Percentiles rank a stretch among this genome's conserved stretches.
Conservation (phyloP, 2,888 invertebrate species). For the Selenia dentaria region DNA sequence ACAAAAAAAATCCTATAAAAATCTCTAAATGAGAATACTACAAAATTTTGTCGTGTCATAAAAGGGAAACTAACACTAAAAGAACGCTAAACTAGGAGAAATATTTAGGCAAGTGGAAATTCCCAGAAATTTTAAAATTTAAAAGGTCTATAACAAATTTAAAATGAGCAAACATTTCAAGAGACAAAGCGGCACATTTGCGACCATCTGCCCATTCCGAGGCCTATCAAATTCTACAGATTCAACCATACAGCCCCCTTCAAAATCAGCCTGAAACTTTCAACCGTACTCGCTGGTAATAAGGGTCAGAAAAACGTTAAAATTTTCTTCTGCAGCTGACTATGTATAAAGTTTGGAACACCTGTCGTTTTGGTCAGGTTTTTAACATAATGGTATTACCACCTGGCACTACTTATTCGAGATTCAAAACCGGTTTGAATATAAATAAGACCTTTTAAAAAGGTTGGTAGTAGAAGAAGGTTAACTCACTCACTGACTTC, state of each 20-base stretch:
- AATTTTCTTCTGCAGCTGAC: conserved; percentile 18
- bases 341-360: conserved; percentile 46
- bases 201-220: conserved; percentile 39
- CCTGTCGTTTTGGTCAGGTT: conserved; percentile 68
- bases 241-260: conserved; percentile 14
- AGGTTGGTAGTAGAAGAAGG: no score
- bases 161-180: conserved; percentile 20
- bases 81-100: no score
- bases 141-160: conserved; percentile 11
- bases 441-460: conserved; percentile 1
- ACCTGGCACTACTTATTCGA: conserved; percentile 45
- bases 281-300: conserved; percentile 18
- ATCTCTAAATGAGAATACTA: conserved; percentile 12
- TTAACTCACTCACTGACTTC: no score
- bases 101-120: background rate
- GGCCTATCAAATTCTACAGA: conserved; percentile 36
- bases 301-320: conserved; percentile 9
- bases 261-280: conserved; percentile 8
- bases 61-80: background rate
- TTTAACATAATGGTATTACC: conserved; percentile 47
- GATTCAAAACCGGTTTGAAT: conserved; percentile 25
- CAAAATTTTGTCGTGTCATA: conserved; percentile 1
- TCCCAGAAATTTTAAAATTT: background rate
- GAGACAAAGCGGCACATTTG: conserved; percentile 25
- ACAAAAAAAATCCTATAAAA: conserved; percentile 14